Percentiles rank a stretch among this genome's conserved stretches.
Conservation (phyloP, 2,797 vertebrate species). For the Lepidocolaptes lacrymiger region DNA sequence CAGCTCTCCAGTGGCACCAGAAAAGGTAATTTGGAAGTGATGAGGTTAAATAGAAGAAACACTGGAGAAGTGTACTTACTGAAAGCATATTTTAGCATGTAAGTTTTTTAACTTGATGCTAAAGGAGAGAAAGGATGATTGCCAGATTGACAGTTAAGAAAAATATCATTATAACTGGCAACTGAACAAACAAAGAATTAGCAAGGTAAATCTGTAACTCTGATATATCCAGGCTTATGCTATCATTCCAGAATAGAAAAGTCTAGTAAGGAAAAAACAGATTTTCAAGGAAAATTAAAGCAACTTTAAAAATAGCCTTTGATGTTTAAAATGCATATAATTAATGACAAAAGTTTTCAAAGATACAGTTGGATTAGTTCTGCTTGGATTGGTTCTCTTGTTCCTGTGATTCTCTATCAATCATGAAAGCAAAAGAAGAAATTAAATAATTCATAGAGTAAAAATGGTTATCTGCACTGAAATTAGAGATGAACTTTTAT, state of each 20-base stretch:
- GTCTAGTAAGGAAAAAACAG: neutral
- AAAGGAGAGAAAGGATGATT: neutral
- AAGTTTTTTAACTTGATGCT: neutral
- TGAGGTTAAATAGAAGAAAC: neutral
- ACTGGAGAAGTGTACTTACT: neutral
- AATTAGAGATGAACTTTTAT: neutral
- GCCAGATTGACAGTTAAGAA: neutral
- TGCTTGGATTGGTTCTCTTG: neutral
- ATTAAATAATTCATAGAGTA: neutral
- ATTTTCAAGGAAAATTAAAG: constrained; percentile 18
- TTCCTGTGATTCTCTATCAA: neutral
- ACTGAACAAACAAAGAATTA: constrained; percentile 38
- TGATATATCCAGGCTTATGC: neutral
- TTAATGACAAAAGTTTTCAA: constrained; percentile 18
- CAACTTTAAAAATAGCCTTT: constrained; percentile 24
- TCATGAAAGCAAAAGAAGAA: neutral
- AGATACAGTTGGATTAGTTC: constrained; percentile 10
- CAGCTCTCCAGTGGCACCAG: neutral
- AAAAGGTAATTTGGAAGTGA: neutral
- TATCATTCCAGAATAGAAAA: neutral
- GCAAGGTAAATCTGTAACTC: constrained; percentile 2
- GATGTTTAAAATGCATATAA: constrained; percentile 17
- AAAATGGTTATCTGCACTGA: neutral
- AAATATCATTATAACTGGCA: neutral
- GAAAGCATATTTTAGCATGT: neutral